phyloP scores from a whole-genome alignment of 2,113 vertebrate species.

The Engraulis encrasicolus region DNA sequence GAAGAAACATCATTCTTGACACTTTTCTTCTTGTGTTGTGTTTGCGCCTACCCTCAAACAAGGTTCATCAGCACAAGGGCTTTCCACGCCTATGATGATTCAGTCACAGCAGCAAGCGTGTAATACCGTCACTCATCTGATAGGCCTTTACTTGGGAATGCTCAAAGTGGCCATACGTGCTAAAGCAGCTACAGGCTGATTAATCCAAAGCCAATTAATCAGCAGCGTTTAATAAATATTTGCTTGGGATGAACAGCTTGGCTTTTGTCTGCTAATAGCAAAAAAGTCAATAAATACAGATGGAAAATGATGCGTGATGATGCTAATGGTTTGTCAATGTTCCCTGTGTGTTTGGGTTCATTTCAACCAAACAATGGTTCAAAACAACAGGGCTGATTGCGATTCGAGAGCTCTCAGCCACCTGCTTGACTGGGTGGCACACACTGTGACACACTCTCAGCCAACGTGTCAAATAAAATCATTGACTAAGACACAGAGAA shows the following conservation, averaged over 20 bases:
- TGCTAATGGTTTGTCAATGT: not conserved
- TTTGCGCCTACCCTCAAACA: no score
- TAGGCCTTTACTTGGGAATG: no score
- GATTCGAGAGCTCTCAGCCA: not conserved
- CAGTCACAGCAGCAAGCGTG: no score
- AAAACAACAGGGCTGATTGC: not conserved
- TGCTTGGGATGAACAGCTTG: not conserved
- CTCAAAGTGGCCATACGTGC: no score
- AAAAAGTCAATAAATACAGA: not conserved
- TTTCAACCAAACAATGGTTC: not conserved
- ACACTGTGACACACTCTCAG: not conserved
- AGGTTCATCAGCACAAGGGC: no score
- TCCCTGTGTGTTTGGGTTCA: not conserved
- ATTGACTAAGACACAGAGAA: not conserved
- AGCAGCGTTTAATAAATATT: not conserved
- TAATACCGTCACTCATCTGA: no score
- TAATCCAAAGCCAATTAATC: not conserved
- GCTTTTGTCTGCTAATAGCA: not conserved
- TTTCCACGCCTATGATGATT: no score
- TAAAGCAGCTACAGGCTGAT: not conserved
- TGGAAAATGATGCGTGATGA: not conserved
- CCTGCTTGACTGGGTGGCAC: conserved; percentile 3
- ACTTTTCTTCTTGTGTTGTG: no score
- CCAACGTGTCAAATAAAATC: not conserved
- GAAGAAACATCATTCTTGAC: no score